phyloP scores from a whole-genome alignment of 1,140 invertebrate species.

The Tetragonula clypearis region DNA sequence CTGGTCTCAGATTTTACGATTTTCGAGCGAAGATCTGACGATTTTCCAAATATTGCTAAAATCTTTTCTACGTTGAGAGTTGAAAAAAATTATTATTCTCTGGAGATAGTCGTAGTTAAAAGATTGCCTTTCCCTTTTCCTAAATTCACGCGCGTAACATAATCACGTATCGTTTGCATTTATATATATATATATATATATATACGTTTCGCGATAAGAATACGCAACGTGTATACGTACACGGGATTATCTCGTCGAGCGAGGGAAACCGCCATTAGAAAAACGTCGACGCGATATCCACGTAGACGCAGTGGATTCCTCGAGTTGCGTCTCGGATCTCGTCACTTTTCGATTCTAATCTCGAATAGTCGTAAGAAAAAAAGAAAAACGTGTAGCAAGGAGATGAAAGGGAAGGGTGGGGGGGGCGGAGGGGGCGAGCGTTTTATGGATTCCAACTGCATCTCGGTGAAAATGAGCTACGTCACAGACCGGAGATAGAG shows the following conservation, averaged over 20 bases:
- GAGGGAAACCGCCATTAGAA: background rate
- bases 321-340: background rate
- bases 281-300: slow-evolving; percentile 19
- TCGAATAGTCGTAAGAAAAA: background rate
- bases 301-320: background rate
- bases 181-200: no score
- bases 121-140: no score
- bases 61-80: no score
- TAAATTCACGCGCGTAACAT: no score
- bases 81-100: no score
- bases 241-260: no score
- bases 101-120: no score
- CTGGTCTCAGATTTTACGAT: slow-evolving; percentile 4
- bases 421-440: background rate
- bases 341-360: slow-evolving; percentile 35
- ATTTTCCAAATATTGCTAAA: no score
- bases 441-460: slow-evolving; percentile 63
- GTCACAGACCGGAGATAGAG: slow-evolving; percentile 63
- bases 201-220: background rate
- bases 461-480: slow-evolving; percentile 59
- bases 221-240: no score
- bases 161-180: no score
- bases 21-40: no score
- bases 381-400: background rate
- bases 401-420: background rate